Conservation (phyloP, 2,888 invertebrate species). For the Netelia virgata region DNA sequence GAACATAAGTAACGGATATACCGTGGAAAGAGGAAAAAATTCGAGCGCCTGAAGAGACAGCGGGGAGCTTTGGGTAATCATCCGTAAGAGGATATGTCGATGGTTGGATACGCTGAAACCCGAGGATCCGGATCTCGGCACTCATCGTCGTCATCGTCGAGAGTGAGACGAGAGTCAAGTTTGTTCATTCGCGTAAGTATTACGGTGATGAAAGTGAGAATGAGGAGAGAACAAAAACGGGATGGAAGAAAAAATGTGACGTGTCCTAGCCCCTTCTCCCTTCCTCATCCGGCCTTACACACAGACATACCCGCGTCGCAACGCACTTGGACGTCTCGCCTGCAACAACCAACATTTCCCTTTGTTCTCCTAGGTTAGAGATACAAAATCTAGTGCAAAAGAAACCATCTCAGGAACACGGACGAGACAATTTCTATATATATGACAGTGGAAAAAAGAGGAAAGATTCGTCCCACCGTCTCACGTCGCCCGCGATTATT, state of each 20-base stretch:
- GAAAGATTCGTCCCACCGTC: neutral
- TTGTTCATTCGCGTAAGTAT: slow-evolving; percentile 31
- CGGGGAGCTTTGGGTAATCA: neutral
- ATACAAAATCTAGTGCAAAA: slow-evolving; percentile 22
- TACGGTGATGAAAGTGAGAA: slow-evolving; percentile 21
- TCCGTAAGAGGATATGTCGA: slow-evolving; percentile 21
- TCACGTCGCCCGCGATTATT: slow-evolving; percentile 26
- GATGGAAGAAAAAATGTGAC: slow-evolving; percentile 1
- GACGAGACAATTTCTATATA: slow-evolving; percentile 12
- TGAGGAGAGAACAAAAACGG: slow-evolving; percentile 19
- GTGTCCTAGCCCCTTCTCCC: neutral
- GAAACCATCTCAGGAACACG: slow-evolving; percentile 33
- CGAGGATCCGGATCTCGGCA: slow-evolving; percentile 41
- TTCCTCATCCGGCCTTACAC: no score
- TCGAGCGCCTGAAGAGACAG: neutral
- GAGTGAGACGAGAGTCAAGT: slow-evolving; percentile 50
- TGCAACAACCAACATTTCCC: slow-evolving; percentile 17
- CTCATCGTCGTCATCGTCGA: slow-evolving; percentile 41
- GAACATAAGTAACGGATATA: neutral
- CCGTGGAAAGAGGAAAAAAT: neutral
- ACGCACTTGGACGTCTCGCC: slow-evolving; percentile 33
- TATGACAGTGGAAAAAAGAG: neutral
- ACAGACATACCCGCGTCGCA: neutral
- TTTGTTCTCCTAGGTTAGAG: slow-evolving; percentile 1
- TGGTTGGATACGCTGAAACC: slow-evolving; percentile 29